Evolutionary conservation across 2,888 invertebrate genomes (phyloP), one percentile per base, ranked within the genome.

Genomic region (Spilosoma lubricipeda): DNA sequence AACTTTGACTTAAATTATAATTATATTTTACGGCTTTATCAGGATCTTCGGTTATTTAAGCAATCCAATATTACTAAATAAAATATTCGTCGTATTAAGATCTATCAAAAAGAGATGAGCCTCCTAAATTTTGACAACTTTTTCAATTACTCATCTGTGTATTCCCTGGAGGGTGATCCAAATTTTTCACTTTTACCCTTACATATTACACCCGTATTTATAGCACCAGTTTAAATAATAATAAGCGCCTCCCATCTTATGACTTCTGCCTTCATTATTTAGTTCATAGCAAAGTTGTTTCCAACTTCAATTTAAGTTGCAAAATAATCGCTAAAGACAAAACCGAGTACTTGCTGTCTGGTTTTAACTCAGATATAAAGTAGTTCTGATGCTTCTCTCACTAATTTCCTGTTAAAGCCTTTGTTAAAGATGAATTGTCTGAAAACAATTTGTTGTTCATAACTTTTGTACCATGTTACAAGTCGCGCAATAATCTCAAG

Each of bases 271-370:
- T 68, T 74, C 72, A 80, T 77, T 73, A 76, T 76, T 70, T 69
- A 71, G 73, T 71, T 77, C 18, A 71, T 23, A 70, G 70, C 20
- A 67, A 75, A 84, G 80, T 82, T 84, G 74, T 74, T 79, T 79
- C 70, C 65, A 84, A 83, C 80, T 82, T 78, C 67, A 82, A 84
- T 83, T 83, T 78, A 80, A 82, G 79, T 84, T 83, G 73, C 69
- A 74, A 70, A 78, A 83, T 80, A 80, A 82, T 83, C 70, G 70
- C 67, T 27, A 11, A 70, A 75, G 77, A 79, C 81, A 80, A 76
- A 59, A 78, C 74, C 67, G 33, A 73, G 75, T 72, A 72, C 82
- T 81, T 39, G 48, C 39, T 67, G 73, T 74, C 75, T 81, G 80
- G 70, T 75, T 77, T 59, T 71, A 72, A 75, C 76, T 76, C 67